These are phyloP conservation scores for Zosterops borbonicus DNA, from an alignment of 2,113 vertebrate genomes.

Conservation along the genomic window DNA sequence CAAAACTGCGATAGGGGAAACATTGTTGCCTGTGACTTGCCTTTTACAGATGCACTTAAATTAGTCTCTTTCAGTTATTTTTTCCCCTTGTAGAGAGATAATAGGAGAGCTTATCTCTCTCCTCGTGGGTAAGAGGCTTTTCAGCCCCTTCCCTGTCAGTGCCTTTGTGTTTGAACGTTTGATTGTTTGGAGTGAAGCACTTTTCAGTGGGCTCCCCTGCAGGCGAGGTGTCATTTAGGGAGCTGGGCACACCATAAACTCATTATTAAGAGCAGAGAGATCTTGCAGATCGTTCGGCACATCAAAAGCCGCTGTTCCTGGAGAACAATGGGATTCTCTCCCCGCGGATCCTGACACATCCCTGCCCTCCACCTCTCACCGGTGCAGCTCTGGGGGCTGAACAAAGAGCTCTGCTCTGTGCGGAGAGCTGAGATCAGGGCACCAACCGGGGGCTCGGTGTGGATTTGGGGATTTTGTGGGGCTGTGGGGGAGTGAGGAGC, in stretches of 20 bases:
- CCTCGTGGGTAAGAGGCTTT: background rate
- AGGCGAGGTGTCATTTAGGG: constrained; percentile 42
- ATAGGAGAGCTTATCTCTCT: background rate
- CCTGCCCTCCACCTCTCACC: background rate
- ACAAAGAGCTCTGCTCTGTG: background rate
- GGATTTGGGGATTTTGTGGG: background rate
- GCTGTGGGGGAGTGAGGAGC: background rate
- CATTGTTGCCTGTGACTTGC: rapidly evolving
- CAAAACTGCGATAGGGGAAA: background rate
- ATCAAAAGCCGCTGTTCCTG: background rate
- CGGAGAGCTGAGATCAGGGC: background rate
- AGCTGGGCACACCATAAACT: background rate
- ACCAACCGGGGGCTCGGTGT: background rate
- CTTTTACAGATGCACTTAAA: background rate
- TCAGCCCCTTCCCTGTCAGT: background rate
- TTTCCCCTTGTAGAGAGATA: background rate
- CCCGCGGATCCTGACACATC: background rate
- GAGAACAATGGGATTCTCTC: background rate
- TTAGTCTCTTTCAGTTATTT: background rate
- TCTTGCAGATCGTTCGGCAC: background rate
- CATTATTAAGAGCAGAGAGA: background rate
- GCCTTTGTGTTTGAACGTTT: background rate
- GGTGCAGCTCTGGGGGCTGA: background rate
- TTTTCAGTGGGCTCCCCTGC: constrained; percentile 6
- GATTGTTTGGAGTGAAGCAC: constrained; percentile 16